Evolutionary conservation across 2,797 vertebrate genomes (phyloP), one percentile per base, ranked within the genome.

Genomic region (Chiloscyllium punctatum): DNA sequence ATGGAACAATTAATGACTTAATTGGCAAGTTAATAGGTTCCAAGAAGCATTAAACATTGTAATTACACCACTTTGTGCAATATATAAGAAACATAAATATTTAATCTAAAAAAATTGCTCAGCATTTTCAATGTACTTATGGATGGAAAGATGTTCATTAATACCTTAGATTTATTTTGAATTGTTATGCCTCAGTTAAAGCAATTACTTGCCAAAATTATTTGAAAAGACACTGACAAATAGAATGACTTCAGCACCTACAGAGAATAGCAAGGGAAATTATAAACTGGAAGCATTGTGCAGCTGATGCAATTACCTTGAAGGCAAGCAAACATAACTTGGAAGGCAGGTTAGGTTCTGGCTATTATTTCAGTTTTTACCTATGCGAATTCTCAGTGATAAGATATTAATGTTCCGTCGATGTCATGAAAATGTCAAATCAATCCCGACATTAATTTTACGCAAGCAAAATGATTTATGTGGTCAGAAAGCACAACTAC

Each of bases 1-100:
- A 92, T 25, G 33, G 37, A 69, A 21, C n/a, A 92, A 92, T 69
- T 92, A 92, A 23, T 92, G 18, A 69, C 90, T 92, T 68, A 92
- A 69, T 21, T 92, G 21, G n/a, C 66, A 69, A 8, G 33, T 69
- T 92, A 92, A 68, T 68, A 37, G 37, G 90, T 68, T 48, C 18
- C 79, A 84, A 84, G 37, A 82, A 18, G 4, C 37, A 21, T 42
- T 84, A 21, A 68, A 42, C 21, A 68, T 92, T 16, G 62, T 92
- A 68, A 92, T 92, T 25, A 68, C 23, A 37, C 6, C 57, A 92
- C 62, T 69, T 92, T 18, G 18, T 92, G 62, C 42, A 69, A 69
- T 69, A 69, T 68, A 25, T 37, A 69, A 37, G 62, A 69, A 92
- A 92, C 8, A 69, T 42, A 69, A 69, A 92, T 69, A 69, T 23